These are phyloP conservation scores for Polypterus bichir DNA, from an alignment of 2,113 vertebrate genomes.

Conservation along the genomic window DNA sequence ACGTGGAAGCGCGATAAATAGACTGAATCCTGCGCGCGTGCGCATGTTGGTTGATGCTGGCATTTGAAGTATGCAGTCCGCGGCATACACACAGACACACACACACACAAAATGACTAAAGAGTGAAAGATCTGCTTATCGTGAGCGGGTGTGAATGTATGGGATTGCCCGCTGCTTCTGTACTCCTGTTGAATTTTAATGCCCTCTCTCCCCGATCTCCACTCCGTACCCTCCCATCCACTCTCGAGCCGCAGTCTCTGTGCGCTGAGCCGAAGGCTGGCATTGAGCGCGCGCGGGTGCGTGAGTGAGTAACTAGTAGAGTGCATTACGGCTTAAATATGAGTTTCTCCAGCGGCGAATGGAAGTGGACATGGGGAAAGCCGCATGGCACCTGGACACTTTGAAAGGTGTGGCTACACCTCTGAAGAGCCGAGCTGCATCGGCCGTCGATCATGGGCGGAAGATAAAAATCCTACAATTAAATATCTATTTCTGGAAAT, in stretches of 20 bases:
- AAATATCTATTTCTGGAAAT: slow-evolving; percentile 33
- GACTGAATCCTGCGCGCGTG: no score
- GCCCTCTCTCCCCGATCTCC: not conserved
- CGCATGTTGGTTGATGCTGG: slow-evolving; percentile 9
- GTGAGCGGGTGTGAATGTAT: not conserved
- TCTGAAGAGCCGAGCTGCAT: slow-evolving; percentile 23
- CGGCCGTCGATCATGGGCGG: slow-evolving; percentile 29
- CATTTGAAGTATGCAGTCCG: slow-evolving; percentile 22
- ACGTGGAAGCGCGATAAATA: no score
- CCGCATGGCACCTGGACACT: no score
- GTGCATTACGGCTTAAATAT: not conserved
- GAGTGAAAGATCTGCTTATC: no score
- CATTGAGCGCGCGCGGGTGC: no score
- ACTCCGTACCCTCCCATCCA: slow-evolving; percentile 6
- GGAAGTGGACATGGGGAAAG: no score
- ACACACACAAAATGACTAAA: no score
- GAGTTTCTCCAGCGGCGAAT: no score
- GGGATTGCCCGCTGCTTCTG: slow-evolving; percentile 23
- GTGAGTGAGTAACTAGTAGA: no score
- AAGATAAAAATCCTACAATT: slow-evolving; percentile 31
- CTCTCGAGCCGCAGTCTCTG: slow-evolving; percentile 14
- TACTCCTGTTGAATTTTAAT: slow-evolving; percentile 31
- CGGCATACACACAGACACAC: no score
- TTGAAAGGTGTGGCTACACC: slow-evolving; percentile 3
- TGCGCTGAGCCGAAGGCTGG: slow-evolving; percentile 9